Conservation (phyloP, 2,797 vertebrate genomes). For the Cirrhinus molitorella region DNA sequence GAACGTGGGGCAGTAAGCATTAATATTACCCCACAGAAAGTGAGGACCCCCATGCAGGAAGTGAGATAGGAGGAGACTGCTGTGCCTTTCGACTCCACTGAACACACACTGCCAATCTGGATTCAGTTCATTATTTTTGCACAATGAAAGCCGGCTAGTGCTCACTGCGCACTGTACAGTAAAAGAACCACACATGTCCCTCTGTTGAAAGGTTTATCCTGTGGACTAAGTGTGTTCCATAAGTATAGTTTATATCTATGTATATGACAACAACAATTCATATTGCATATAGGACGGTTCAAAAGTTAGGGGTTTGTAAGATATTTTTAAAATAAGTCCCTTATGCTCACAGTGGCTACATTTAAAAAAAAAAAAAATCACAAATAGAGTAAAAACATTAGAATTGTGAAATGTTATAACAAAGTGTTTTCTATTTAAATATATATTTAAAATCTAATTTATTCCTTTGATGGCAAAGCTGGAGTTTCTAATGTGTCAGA, state of each 20-base stretch:
- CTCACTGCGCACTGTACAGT: background rate
- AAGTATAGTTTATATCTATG: background rate
- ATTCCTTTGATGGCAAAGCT: background rate
- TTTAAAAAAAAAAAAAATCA: too few species aligned
- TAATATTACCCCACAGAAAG: background rate
- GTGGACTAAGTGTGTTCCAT: background rate
- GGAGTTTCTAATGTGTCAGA: background rate
- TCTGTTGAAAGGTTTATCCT: background rate
- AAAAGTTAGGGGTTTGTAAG: background rate
- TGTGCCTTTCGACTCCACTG: background rate
- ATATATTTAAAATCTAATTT: background rate
- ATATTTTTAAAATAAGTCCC: too few species aligned
- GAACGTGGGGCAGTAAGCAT: background rate
- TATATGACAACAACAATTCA: background rate
- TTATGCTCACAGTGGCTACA: too few species aligned
- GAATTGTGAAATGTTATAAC: background rate
- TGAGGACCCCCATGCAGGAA: slow-evolving; percentile 10
- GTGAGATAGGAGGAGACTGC: slow-evolving; percentile 17
- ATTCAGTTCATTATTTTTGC: slow-evolving; percentile 29
- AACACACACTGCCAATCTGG: slow-evolving; percentile 17
- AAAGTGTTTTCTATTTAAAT: background rate
- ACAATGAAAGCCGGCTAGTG: slow-evolving; percentile 17
- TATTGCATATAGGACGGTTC: background rate
- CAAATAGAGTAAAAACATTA: background rate
- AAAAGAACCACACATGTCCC: background rate